A percentile compares a stretch with the other conserved stretches of the same genome.
Conservation (phyloP, 1,140 invertebrate species). For the Achroia grisella region DNA sequence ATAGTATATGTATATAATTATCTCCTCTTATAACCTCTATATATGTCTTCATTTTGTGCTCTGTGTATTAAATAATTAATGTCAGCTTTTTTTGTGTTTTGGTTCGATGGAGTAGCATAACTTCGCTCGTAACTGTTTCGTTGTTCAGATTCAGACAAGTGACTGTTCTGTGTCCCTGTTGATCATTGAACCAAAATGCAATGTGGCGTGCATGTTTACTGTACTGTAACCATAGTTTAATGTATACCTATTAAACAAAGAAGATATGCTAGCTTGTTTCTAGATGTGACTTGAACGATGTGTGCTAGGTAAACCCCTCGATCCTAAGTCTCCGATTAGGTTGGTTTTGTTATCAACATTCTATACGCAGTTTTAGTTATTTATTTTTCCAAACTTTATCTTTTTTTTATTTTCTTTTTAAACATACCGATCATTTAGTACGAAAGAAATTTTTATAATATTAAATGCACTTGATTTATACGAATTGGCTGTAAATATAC, state of each 20-base stretch:
- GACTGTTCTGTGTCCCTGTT: conserved; percentile 37
- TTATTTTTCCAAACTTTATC: conserved; percentile 26
- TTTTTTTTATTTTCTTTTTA: conserved; percentile 19
- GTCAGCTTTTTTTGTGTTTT: conserved; percentile 70
- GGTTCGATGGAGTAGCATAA: conserved; percentile 56
- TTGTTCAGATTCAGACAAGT: conserved; percentile 21
- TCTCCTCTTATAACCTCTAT: conserved; percentile 62
- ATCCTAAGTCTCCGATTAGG: conserved; percentile 48
- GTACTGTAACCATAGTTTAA: conserved; percentile 66
- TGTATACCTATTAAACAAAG: conserved; percentile 43
- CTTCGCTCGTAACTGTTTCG: conserved; percentile 8
- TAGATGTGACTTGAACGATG: conserved; percentile 62
- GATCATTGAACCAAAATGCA: conserved; percentile 69
- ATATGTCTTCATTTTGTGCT: conserved; percentile 72
- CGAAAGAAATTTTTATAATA: conserved; percentile 5
- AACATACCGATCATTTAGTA: conserved; percentile 18
- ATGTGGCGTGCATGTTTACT: conserved; percentile 66
- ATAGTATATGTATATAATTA: conserved; percentile 70
- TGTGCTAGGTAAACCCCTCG: conserved; percentile 55
- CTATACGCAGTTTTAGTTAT: conserved; percentile 31
- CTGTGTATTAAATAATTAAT: conserved; percentile 67
- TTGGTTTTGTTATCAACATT: conserved; percentile 35
- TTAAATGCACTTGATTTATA: conserved; percentile 16
- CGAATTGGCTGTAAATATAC: conserved; percentile 46
- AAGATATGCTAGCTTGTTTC: conserved; percentile 66